phyloP scores from a whole-genome alignment of 2,113 vertebrate species.

The Xiphias gladius region DNA sequence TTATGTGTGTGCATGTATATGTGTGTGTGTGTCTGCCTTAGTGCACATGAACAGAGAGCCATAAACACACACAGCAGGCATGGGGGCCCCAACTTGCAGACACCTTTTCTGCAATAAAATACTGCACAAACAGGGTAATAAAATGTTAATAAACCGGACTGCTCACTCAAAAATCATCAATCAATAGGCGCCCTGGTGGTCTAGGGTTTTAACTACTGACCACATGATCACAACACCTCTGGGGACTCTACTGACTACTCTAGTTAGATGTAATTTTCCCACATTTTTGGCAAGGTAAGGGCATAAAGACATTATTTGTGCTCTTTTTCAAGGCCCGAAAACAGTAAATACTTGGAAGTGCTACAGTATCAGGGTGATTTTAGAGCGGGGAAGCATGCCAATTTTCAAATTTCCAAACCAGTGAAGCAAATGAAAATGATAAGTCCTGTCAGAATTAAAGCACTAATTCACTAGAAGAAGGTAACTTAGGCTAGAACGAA shows the following conservation, averaged over 20 bases:
- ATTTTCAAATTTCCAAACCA: background rate
- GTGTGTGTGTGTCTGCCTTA: constrained; percentile 1
- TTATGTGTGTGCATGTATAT: background rate
- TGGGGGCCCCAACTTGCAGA: constrained; percentile 6
- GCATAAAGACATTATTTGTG: background rate
- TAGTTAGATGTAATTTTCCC: no score
- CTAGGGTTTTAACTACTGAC: background rate
- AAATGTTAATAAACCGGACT: constrained; percentile 15
- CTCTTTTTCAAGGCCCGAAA: background rate
- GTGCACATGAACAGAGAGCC: constrained; percentile 29
- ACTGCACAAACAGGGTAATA: constrained; percentile 17
- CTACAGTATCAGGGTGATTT: background rate
- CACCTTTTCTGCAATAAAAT: constrained; percentile 18
- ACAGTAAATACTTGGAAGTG: no score
- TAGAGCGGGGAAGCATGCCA: background rate
- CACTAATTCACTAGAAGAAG: background rate
- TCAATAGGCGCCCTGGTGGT: background rate
- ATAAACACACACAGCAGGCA: constrained; percentile 25
- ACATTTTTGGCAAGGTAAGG: background rate
- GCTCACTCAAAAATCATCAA: background rate
- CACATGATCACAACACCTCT: background rate
- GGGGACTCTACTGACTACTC: background rate
- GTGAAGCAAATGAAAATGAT: background rate
- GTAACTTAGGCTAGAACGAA: background rate
- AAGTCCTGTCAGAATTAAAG: background rate